Evolutionary conservation across 2,888 invertebrate genomes (phyloP), one percentile per base, ranked within the genome.

Genomic region (Drosophila incognita): DNA sequence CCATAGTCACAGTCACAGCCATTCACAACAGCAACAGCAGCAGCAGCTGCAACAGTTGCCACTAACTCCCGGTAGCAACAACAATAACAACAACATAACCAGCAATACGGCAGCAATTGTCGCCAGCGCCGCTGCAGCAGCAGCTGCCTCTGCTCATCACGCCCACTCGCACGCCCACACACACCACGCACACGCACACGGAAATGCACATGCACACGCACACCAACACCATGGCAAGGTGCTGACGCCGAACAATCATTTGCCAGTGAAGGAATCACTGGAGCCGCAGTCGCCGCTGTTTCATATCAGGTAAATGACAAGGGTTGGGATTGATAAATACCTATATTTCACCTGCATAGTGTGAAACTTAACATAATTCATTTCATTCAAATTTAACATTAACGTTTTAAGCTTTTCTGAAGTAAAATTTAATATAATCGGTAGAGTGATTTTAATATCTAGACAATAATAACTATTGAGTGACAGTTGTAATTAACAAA

Each of bases 241-340:
- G 79, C 86, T 92, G 78, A 92, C 92, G 73, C 92, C 92, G 66
- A 92, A 87, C 74, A 92, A 92, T 63, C 91, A 92, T 88, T 84
- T 91, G 77, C 83, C 90, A 38, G 75, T 71, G 46, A 85, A 85
- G 70, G 87, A 94, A 69, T 82, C 93, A 61, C 87, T 93, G 70
- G 93, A 93, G 78, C 93, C 93, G 70, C 93, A 93, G 72, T 93
- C 93, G 79, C 93, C 93, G 65, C 87, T 93, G 58, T 93, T 93
- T 89, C 93, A 93, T 76, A 93, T 93, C 86, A 92, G 93, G 93
- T 93, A 42, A 69, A 35, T 29, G 5, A 4, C 1, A 13, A 29
- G 46, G 24, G 4, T 7, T 15, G 24, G 8, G 4, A 15, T 7
- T 4, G 24, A 46, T 13, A 21, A 46, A 13, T 21, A n/a, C 15